Base-by-base conservation (phyloP, 2,888 invertebrate genomes). In the Stictocephala bisonia region DNA sequence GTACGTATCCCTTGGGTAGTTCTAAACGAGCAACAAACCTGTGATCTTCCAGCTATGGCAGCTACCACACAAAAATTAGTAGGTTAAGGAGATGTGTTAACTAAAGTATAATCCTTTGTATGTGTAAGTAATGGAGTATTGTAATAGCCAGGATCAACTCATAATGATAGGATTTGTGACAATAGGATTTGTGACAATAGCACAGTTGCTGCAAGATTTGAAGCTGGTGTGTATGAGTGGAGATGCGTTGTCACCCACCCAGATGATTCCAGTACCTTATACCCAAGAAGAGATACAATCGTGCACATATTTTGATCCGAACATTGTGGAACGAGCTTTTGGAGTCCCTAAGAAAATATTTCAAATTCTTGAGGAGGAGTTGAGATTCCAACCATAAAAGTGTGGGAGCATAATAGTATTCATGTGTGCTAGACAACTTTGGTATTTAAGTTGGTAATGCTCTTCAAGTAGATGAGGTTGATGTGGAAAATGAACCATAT, bases 401-500 rank as follows among this genome's bases (percentile, higher is more conserved):
- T 35, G 40, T 35, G 40, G 40, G 11, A 35, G 11, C 40, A 35
- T 35, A 35, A 35, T 35, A 35, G 11, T 35, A 35, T 35, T 35
- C 40, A 35, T 35, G 40, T 35, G 40, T 35, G 40, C 40, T 35
- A 35, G 9, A 35, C 11, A 35, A 35, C 40, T 35, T 35, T 35
- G 40, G 40, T 35, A 35, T 35, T 35, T 9, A 56, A 26, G 56
- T 35, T 35, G 40, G 40, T 35, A 11, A 35, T 35, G 40, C 11
- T 35, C 11, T 35, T 35, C 40, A 35, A 35, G 40, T 35, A 11
- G 40, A 35, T 35, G 40, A 35, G 11, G 11, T 35, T 11, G 40
- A 35, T 35, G 56, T 56, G 24, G 56, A 56, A 56, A 56, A 56
- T 56, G 56, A 56, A 56, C 56, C 56, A 15, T 56, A 56, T 56